A percentile compares a stretch with the other conserved stretches of the same genome.
phyloP scores from a whole-genome alignment of 2,113 vertebrate species.

The Colistium nudipinnis region DNA sequence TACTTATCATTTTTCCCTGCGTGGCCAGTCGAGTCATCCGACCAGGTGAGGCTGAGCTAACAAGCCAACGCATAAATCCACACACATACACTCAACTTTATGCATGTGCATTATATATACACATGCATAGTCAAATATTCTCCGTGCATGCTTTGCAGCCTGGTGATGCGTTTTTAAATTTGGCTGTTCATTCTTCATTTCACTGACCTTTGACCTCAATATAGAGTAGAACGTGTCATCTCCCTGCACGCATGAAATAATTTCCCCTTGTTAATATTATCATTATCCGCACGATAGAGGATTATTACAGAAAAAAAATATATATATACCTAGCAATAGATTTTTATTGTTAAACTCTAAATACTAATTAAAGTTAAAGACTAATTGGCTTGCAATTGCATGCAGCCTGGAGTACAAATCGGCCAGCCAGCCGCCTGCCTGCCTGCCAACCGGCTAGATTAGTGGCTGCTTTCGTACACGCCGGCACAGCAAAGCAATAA shows the following conservation, averaged over 20 bases:
- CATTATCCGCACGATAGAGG: constrained; percentile 45
- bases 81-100: background rate
- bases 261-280: constrained; percentile 37
- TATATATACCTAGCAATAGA: constrained; percentile 56
- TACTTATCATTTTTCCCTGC: constrained; percentile 74
- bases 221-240: constrained; percentile 16
- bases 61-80: background rate
- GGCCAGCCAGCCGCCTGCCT: constrained; percentile 61
- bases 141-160: background rate
- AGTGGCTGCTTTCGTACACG: constrained; percentile 71
- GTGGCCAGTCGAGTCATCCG: constrained; percentile 49
- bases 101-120: constrained; percentile 4
- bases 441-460: constrained; percentile 70
- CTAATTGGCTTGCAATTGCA: constrained; percentile 65
- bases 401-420: constrained; percentile 49
- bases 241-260: constrained; percentile 16
- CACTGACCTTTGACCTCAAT: constrained; percentile 50
- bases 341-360: constrained; percentile 68
- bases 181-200: no score
- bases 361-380: no score
- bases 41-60: constrained; percentile 43
- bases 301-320: constrained; percentile 35
- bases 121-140: constrained; percentile 5
- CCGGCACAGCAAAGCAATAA: constrained; percentile 64
- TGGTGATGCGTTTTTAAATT: constrained; percentile 21